A percentile compares a stretch with the other conserved stretches of the same genome.
Conservation (phyloP, 2,113 vertebrate genomes). For the Pteruthius melanotis region DNA sequence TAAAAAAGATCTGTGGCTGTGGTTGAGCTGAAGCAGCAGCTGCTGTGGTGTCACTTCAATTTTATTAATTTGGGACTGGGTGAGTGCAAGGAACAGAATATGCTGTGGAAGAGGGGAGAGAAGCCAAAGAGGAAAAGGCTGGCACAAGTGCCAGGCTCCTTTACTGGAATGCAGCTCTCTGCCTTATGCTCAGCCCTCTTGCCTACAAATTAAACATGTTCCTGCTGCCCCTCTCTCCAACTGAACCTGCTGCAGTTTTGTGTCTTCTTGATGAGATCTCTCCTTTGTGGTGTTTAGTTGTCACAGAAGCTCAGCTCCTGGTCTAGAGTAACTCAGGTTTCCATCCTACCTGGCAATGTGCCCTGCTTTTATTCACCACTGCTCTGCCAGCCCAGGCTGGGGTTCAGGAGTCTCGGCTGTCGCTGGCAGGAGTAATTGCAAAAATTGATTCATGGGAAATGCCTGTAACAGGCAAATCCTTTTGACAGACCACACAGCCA, state of each 20-base stretch:
- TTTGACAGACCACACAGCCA: constrained; percentile 3
- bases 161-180: background rate
- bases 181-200: background rate
- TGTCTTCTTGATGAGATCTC: background rate
- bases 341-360: background rate
- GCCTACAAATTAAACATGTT: background rate
- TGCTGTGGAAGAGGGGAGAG: background rate
- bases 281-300: background rate
- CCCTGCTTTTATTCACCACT: background rate
- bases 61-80: background rate
- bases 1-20: background rate
- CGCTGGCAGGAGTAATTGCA: background rate
- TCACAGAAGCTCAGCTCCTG: background rate
- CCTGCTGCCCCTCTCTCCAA: background rate
- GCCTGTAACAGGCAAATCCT: background rate
- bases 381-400: background rate
- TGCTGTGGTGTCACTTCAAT: background rate
- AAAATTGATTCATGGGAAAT: constrained; percentile 15
- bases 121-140: background rate
- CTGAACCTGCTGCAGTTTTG: rapidly evolving
- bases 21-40: background rate
- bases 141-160: background rate
- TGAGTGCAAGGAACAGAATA: background rate
- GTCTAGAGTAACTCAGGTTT: background rate
- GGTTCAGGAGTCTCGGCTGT: background rate